Percentiles rank a stretch among this genome's conserved stretches.
Evolutionary conservation across 2,797 vertebrate genomes (phyloP).

Genomic region (Lycodopsis pacificus): DNA sequence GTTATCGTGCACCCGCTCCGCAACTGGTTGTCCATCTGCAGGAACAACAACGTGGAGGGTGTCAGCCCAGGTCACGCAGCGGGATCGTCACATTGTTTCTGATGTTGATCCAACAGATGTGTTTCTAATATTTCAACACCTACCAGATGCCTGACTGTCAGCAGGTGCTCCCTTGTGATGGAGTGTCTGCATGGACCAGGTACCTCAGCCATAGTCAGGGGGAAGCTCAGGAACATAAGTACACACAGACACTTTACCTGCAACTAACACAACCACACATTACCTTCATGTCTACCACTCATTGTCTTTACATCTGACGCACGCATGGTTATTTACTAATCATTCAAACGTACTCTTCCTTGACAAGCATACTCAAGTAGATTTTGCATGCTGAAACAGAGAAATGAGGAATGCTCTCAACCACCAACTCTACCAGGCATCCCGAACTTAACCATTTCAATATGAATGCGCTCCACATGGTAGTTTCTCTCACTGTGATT

Average conservation of each 20-base stretch:
- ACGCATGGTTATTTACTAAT: not conserved
- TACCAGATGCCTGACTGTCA: conserved; percentile 83
- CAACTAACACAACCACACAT: conserved; percentile 63
- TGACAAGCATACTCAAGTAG: not conserved
- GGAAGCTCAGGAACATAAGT: conserved; percentile 85
- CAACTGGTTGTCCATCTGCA: conserved; percentile 86
- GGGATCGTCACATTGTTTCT: not conserved
- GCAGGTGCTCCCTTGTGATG: conserved; percentile 85
- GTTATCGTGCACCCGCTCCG: conserved; percentile 82
- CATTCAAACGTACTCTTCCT: not conserved
- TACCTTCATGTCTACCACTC: not conserved
- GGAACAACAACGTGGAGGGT: conserved; percentile 39
- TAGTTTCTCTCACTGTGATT: not conserved
- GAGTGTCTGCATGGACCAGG: conserved; percentile 87
- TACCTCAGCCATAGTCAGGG: conserved; percentile 82
- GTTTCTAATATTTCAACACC: conserved; percentile 45
- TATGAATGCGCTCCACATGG: conserved; percentile 9
- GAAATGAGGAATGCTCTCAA: not conserved
- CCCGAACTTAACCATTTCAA: conserved; percentile 15
- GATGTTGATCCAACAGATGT: not conserved
- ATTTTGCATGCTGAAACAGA: not conserved
- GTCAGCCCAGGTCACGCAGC: not conserved
- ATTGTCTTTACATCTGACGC: not conserved
- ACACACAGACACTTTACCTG: conserved; percentile 87
- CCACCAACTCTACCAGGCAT: conserved; percentile 12